Evolutionary conservation across 92 coral and sea anemone genomes (phyloP).

Genomic region (Hydrozoanthus gracilis): DNA sequence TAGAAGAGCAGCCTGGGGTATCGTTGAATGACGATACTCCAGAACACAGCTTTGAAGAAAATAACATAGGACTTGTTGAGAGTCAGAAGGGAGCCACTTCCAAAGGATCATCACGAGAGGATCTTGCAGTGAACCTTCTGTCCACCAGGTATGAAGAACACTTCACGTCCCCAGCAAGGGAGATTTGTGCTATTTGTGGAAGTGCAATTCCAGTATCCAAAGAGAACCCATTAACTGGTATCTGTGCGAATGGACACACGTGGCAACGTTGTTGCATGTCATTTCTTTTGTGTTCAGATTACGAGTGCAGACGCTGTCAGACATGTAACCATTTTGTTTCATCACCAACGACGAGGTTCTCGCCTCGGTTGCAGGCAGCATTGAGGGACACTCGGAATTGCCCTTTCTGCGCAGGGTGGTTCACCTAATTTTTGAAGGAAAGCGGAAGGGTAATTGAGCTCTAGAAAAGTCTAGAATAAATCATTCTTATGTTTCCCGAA

Average conservation of each 20-base stretch:
- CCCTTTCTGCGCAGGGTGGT: slow-evolving; percentile 64
- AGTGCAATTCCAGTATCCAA: slow-evolving; percentile 46
- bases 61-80: background rate
- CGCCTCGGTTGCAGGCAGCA: slow-evolving; percentile 35
- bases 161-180: slow-evolving; percentile 22
- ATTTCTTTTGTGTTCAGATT: slow-evolving; percentile 48
- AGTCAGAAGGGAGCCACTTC: background rate
- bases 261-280: slow-evolving; percentile 62
- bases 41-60: background rate
- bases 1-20: background rate
- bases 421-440: slow-evolving; percentile 13
- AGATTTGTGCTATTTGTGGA: slow-evolving; percentile 52
- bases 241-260: slow-evolving; percentile 57
- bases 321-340: slow-evolving; percentile 57
- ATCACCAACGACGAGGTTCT: slow-evolving; percentile 26
- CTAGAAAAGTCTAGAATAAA: background rate
- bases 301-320: slow-evolving; percentile 56
- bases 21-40: background rate
- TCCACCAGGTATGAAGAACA: background rate
- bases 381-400: slow-evolving; percentile 35
- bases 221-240: slow-evolving; percentile 43
- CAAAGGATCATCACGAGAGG: background rate
- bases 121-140: background rate
- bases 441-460: background rate
- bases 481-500: background rate